Percentiles rank a stretch among this genome's conserved stretches.
phyloP scores from a whole-genome alignment of 1,140 invertebrate species.

The Ceratosolen fusciceps region DNA sequence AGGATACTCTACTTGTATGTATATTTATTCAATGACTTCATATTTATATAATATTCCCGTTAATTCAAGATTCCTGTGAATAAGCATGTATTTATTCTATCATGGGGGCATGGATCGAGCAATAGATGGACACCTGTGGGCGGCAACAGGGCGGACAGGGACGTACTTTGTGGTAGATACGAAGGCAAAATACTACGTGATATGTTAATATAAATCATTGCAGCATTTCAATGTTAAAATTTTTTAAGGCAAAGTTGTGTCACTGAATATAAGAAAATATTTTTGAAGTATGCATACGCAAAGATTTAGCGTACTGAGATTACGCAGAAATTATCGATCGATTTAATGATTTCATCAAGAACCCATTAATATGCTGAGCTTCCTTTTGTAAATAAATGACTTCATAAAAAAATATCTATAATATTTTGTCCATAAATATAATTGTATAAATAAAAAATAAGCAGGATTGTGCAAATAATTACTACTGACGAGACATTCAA shows the following conservation, averaged over 20 bases:
- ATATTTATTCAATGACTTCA: too few relatives aligned
- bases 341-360: background rate
- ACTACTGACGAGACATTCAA: background rate
- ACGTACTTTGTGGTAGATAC: conserved; percentile 68
- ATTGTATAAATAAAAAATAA: background rate
- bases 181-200: conserved; percentile 25
- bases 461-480: background rate
- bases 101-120: conserved; percentile 58
- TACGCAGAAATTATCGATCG: background rate
- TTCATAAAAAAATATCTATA: background rate
- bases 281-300: background rate
- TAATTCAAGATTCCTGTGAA: too few relatives aligned
- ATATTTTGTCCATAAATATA: background rate
- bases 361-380: conserved; percentile 1
- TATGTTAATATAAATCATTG: background rate
- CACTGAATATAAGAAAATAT: background rate
- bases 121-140: conserved; percentile 59
- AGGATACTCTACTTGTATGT: too few relatives aligned
- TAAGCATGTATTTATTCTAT: too few relatives aligned
- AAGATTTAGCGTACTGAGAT: background rate
- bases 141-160: conserved; percentile 67
- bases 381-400: conserved; percentile 15
- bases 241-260: background rate
- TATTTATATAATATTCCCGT: too few relatives aligned
- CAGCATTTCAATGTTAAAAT: background rate